Conservation (phyloP, 2,113 vertebrate species). For the Morone saxatilis region DNA sequence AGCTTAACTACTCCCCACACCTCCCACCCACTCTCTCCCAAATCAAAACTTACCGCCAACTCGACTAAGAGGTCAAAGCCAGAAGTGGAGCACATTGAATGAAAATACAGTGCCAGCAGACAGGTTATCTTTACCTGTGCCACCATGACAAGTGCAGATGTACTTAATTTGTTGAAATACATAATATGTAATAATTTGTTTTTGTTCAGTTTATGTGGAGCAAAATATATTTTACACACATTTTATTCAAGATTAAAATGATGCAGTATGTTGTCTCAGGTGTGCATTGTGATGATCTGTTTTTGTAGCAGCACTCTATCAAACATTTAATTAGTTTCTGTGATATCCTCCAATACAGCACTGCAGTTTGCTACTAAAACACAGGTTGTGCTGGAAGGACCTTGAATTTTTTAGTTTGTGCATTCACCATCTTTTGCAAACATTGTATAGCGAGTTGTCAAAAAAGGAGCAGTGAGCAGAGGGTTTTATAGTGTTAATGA, state of each 20-base stretch:
- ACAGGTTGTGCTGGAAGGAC: not conserved
- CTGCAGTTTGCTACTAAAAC: not conserved
- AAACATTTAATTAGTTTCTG: not conserved
- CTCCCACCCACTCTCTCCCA: not conserved
- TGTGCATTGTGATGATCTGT: not conserved
- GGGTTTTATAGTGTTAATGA: not conserved
- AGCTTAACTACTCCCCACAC: constrained; percentile 17
- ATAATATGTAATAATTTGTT: not conserved
- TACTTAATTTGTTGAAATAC: not conserved
- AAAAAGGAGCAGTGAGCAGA: not conserved
- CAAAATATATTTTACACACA: not conserved
- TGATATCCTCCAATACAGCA: not conserved
- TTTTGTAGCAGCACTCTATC: not conserved
- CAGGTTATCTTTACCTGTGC: not conserved
- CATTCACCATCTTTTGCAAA: not conserved
- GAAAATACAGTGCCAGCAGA: not conserved
- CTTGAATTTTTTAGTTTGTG: not conserved
- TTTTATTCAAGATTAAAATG: not conserved
- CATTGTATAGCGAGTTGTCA: not conserved
- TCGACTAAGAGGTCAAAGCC: constrained; percentile 6
- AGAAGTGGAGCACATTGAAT: not conserved
- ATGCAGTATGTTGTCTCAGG: not conserved
- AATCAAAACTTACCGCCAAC: constrained; percentile 21
- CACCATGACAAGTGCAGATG: not conserved
- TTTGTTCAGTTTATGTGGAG: not conserved